Conservation (phyloP, 2,113 vertebrate genomes). For the Oxyura jamaicensis region DNA sequence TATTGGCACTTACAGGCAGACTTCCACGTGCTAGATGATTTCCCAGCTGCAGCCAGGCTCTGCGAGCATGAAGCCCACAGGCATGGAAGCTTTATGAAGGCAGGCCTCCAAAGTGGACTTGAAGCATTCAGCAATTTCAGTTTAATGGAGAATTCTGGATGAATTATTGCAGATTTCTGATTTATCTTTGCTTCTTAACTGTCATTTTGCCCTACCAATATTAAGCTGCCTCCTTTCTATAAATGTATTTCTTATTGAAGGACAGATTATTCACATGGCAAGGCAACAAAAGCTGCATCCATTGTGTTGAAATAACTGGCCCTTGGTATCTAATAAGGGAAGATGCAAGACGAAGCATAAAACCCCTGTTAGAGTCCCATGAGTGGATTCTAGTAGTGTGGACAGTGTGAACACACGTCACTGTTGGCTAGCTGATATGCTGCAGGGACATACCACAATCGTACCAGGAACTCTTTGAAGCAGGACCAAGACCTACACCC, state of each 20-base stretch:
- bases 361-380: not conserved
- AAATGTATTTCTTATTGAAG: not conserved
- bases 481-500: not conserved
- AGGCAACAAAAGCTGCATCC: not conserved
- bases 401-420: not conserved
- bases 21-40: not conserved
- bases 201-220: not conserved
- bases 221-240: not conserved
- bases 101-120: not conserved
- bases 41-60: not conserved
- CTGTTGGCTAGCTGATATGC: not conserved
- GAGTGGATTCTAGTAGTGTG: not conserved
- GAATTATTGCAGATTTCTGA: not conserved
- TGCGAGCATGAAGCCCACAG: not conserved
- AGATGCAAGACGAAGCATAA: not conserved
- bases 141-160: not conserved
- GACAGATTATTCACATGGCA: not conserved
- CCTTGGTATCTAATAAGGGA: not conserved
- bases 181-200: not conserved
- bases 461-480: not conserved
- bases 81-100: not conserved
- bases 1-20: not conserved
- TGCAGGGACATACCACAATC: rapidly evolving
- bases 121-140: not conserved
- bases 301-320: not conserved